Percentiles rank a stretch among this genome's conserved stretches.
Conservation (phyloP, 2,113 vertebrate species). For the Pseudopipra pipra region DNA sequence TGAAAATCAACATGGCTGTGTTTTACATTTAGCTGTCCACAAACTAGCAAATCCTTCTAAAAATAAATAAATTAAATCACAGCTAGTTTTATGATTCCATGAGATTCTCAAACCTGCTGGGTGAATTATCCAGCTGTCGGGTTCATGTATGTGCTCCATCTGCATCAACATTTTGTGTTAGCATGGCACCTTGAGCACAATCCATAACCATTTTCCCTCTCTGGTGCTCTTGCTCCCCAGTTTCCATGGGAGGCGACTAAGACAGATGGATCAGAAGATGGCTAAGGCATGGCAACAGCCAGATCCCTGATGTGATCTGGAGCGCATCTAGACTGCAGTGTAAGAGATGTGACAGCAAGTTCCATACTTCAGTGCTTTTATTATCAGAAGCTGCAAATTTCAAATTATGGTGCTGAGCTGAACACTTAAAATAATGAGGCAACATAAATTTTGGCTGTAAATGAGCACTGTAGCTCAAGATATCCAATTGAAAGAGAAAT, state of each 20-base stretch:
- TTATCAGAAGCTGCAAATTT: constrained; percentile 13
- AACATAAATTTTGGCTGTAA: background rate
- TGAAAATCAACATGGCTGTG: background rate
- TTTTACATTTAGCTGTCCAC: background rate
- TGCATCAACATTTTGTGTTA: background rate
- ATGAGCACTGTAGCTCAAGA: background rate
- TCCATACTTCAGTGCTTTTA: background rate
- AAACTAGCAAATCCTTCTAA: background rate
- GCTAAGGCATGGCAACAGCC: background rate
- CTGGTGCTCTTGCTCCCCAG: background rate
- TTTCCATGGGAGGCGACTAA: background rate
- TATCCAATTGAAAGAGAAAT: background rate
- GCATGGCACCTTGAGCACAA: background rate
- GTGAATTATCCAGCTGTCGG: constrained; percentile 11
- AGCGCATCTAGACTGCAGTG: background rate
- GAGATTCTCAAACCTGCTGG: background rate
- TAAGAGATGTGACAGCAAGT: background rate
- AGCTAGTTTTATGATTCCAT: background rate
- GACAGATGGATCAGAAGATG: background rate
- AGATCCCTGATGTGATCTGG: background rate
- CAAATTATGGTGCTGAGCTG: background rate
- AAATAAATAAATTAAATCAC: background rate
- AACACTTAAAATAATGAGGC: background rate
- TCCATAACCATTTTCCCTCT: background rate
- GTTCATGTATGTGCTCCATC: background rate